Percentiles rank a stretch among this genome's conserved stretches.
Evolutionary conservation across 2,113 vertebrate genomes (phyloP).

Genomic region (Megaceryle torquata): DNA sequence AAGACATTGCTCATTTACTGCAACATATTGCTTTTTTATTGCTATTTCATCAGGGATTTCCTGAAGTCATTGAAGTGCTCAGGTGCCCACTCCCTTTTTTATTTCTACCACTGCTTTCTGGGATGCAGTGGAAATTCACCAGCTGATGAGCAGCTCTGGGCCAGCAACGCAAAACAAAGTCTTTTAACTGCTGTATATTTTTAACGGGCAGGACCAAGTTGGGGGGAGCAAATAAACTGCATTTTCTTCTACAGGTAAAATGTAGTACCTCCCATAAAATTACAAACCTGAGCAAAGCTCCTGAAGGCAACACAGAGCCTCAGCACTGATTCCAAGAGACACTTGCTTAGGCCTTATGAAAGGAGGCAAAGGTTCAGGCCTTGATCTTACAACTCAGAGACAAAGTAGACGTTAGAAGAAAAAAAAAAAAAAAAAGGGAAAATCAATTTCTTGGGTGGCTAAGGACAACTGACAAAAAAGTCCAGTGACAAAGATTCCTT

Average conservation of each 20-base stretch:
- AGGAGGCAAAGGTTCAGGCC: neutral
- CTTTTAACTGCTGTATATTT: neutral
- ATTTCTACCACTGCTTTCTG: neutral
- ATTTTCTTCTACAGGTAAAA: neutral
- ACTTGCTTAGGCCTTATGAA: neutral
- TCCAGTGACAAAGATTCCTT: neutral
- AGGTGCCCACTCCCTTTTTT: neutral
- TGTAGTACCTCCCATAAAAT: neutral
- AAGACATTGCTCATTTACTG: neutral
- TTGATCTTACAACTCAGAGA: neutral
- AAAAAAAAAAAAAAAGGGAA: neutral
- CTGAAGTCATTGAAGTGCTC: neutral
- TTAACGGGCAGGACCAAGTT: accelerated
- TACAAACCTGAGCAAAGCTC: neutral
- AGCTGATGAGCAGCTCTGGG: neutral
- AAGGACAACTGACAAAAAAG: neutral
- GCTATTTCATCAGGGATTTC: neutral
- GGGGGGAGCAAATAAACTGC: neutral
- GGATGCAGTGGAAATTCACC: neutral
- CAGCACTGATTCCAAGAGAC: neutral
- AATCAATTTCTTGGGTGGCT: neutral
- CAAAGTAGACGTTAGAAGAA: neutral
- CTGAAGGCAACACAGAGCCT: neutral
- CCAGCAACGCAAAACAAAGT: neutral
- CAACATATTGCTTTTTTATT: neutral